Conservation (phyloP, 92 coral and sea anemone species). For the Virgularia gustaviana region DNA sequence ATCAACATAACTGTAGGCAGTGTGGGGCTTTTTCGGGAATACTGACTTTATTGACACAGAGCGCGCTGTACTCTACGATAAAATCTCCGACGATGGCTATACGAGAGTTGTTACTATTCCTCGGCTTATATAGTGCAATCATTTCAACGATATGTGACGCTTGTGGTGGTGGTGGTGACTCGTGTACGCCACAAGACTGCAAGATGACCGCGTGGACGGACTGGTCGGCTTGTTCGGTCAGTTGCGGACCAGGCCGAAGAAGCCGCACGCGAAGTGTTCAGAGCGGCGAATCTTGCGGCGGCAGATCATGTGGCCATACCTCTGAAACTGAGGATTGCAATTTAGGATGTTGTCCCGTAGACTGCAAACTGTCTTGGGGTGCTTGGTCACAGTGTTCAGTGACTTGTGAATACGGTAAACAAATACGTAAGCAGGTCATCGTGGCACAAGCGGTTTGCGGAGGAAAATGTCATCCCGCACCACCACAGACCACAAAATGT, state of each 20-base stretch:
- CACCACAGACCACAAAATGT: constrained; percentile 8
- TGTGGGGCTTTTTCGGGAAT: too few species aligned
- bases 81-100: background rate
- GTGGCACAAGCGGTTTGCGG: constrained; percentile 36
- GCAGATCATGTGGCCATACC: background rate
- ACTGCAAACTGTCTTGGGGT: constrained; percentile 46
- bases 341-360: constrained; percentile 59
- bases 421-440: constrained; percentile 28
- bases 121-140: background rate
- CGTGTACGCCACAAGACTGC: constrained; percentile 1
- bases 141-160: background rate
- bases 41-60: too few species aligned
- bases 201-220: constrained; percentile 37
- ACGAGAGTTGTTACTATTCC: background rate
- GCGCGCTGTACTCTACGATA: background rate
- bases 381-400: constrained; percentile 28
- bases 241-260: constrained; percentile 50
- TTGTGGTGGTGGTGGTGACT: background rate
- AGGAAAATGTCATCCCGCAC: constrained; percentile 29
- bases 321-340: constrained; percentile 55
- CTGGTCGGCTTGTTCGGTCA: constrained; percentile 61
- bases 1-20: too few species aligned
- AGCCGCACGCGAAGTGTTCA: constrained; percentile 33
- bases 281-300: constrained; percentile 21
- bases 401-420: constrained; percentile 51